phyloP scores from a whole-genome alignment of 2,113 vertebrate species.

The Hypanus sabinus region DNA sequence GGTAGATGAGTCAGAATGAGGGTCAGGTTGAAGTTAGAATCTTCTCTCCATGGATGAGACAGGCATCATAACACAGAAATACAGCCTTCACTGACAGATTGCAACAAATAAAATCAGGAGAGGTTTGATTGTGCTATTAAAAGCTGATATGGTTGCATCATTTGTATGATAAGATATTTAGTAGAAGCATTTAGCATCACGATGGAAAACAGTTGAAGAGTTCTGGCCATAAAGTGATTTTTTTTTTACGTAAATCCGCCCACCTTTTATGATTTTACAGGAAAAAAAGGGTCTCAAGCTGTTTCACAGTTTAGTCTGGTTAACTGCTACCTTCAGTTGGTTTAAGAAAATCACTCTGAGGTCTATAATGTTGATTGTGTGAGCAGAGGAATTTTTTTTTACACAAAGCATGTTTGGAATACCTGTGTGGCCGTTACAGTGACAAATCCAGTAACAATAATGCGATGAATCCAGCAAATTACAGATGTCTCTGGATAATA shows the following conservation, averaged over 20 bases:
- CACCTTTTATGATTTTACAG: neutral
- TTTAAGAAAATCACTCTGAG: neutral
- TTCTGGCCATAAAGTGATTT: neutral
- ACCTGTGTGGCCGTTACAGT: neutral
- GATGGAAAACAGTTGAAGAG: neutral
- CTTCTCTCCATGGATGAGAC: neutral
- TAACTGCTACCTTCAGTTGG: neutral
- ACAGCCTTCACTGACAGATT: neutral
- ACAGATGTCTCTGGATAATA: neutral
- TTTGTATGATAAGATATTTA: constrained; percentile 18
- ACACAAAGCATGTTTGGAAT: neutral
- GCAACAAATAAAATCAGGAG: constrained; percentile 3
- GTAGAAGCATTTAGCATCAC: constrained; percentile 4
- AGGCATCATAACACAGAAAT: constrained; percentile 15
- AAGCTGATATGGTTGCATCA: neutral
- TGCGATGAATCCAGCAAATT: neutral
- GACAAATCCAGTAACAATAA: neutral
- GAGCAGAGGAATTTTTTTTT: neutral
- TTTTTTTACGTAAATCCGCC: neutral
- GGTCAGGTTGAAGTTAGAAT: neutral
- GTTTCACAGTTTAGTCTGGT: neutral
- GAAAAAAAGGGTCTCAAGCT: neutral
- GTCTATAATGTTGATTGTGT: neutral
- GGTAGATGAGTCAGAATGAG: constrained; percentile 28
- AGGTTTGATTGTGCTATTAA: constrained; percentile 5